These are phyloP conservation scores for Yponomeuta cagnagella DNA, from an alignment of 2,888 invertebrate species.

Conservation along the genomic window DNA sequence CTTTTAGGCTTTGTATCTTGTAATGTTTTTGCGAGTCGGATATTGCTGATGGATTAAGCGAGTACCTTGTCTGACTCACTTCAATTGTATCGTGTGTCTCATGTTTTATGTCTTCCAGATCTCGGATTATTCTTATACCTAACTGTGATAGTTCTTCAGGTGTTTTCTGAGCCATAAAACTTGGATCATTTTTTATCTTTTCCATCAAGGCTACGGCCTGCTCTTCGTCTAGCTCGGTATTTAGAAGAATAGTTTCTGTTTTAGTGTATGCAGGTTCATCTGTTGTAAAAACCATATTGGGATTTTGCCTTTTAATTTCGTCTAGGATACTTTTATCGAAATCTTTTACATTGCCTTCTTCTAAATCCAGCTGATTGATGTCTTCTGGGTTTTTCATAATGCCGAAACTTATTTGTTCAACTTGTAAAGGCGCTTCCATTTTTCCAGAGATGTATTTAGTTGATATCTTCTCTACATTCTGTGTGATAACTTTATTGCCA, in stretches of 20 bases:
- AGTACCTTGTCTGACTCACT: constrained; percentile 61
- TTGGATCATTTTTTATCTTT: constrained; percentile 64
- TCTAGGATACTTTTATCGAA: constrained; percentile 60
- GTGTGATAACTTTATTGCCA: constrained; percentile 68
- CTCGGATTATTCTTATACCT: constrained; percentile 60
- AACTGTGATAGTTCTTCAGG: constrained; percentile 60
- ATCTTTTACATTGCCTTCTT: constrained; percentile 62
- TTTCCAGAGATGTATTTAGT: constrained; percentile 56
- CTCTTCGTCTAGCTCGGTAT: constrained; percentile 63
- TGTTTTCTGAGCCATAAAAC: constrained; percentile 63
- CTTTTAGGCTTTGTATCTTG: constrained; percentile 29
- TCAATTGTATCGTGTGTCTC: constrained; percentile 45
- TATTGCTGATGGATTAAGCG: constrained; percentile 59
- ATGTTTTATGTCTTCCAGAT: constrained; percentile 58
- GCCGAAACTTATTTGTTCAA: constrained; percentile 67
- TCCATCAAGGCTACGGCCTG: constrained; percentile 65
- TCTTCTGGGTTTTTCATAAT: constrained; percentile 55
- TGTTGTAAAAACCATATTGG: constrained; percentile 64
- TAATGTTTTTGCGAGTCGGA: constrained; percentile 52
- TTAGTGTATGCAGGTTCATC: constrained; percentile 64
- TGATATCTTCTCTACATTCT: constrained; percentile 63
- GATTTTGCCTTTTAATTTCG: constrained; percentile 64
- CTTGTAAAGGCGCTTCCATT: constrained; percentile 62
- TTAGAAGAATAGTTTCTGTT: constrained; percentile 73
- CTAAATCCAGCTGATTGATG: constrained; percentile 54